phyloP scores from a whole-genome alignment of 2,888 invertebrate species.

The Seira ritae region DNA sequence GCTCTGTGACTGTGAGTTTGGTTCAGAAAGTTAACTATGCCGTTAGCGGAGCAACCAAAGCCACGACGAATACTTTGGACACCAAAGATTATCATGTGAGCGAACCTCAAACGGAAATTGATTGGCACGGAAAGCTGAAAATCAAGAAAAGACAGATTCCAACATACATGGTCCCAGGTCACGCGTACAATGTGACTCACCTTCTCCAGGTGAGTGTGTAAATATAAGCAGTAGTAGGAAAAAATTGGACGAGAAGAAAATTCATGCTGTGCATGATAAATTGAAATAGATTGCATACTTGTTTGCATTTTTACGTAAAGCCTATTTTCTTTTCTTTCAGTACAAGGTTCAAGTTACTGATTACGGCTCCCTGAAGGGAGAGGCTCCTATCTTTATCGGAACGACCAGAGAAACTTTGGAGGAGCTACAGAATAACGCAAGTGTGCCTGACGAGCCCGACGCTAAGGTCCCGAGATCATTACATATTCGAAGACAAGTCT shows the following conservation, averaged over 20 bases:
- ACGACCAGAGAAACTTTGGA: slow-evolving; percentile 50
- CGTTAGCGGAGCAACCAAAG: slow-evolving; percentile 43
- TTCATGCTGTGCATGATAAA: background rate
- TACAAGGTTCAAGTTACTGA: slow-evolving; percentile 55
- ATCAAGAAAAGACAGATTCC: slow-evolving; percentile 56
- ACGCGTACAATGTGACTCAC: slow-evolving; percentile 57
- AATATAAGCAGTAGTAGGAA: background rate
- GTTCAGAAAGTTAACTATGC: slow-evolving; percentile 44
- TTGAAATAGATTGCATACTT: background rate
- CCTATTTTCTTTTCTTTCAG: slow-evolving; percentile 7
- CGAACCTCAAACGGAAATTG: slow-evolving; percentile 54
- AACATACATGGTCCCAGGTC: slow-evolving; percentile 32
- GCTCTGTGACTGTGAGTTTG: slow-evolving; percentile 44
- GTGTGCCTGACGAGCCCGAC: slow-evolving; percentile 45
- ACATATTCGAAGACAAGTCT: slow-evolving; percentile 51
- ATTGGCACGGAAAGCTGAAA: slow-evolving; percentile 56
- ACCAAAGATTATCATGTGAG: slow-evolving; percentile 51
- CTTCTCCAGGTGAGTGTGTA: slow-evolving; percentile 39
- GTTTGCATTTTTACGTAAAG: background rate
- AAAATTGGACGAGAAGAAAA: background rate
- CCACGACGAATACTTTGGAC: slow-evolving; percentile 57
- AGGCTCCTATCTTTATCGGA: slow-evolving; percentile 46
- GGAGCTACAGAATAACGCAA: slow-evolving; percentile 39
- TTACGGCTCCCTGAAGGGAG: slow-evolving; percentile 54
- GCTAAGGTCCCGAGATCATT: slow-evolving; percentile 45